Evolutionary conservation across 2,113 vertebrate genomes (phyloP).

Genomic region (Anguilla japonica): DNA sequence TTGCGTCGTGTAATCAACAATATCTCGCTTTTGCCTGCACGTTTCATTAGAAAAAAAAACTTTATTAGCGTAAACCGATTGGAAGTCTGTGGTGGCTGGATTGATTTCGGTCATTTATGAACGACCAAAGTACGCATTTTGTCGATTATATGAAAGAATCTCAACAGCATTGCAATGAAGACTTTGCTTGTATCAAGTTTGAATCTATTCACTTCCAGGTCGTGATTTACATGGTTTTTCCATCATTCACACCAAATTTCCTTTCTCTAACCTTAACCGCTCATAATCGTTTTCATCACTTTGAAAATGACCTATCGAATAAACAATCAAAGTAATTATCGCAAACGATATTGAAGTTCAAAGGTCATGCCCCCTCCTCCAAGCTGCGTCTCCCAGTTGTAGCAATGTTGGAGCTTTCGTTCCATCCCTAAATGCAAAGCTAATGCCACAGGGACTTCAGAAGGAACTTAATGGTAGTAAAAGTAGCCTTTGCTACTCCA

Average conservation of each 20-base stretch:
- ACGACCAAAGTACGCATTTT: not conserved
- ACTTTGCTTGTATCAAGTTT: not conserved
- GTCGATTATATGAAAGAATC: not conserved
- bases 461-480: not conserved
- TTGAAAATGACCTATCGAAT: not conserved
- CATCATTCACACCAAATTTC: not conserved
- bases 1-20: not conserved
- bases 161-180: not conserved
- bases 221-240: constrained; percentile 5
- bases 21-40: not conserved
- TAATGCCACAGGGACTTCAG: not conserved
- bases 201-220: constrained; percentile 23
- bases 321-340: not conserved
- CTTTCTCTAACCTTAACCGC: not conserved
- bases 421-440: not conserved
- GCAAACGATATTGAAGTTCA: constrained; percentile 13
- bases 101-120: not conserved
- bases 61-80: not conserved
- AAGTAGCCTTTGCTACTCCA: not conserved
- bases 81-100: not conserved
- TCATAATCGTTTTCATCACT: not conserved
- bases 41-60: not conserved
- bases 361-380: constrained; percentile 17
- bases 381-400: not conserved
- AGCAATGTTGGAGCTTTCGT: not conserved